These are phyloP conservation scores for Halcyon chelicuti DNA, from an alignment of 2,797 vertebrate species.

Conservation along the genomic window DNA sequence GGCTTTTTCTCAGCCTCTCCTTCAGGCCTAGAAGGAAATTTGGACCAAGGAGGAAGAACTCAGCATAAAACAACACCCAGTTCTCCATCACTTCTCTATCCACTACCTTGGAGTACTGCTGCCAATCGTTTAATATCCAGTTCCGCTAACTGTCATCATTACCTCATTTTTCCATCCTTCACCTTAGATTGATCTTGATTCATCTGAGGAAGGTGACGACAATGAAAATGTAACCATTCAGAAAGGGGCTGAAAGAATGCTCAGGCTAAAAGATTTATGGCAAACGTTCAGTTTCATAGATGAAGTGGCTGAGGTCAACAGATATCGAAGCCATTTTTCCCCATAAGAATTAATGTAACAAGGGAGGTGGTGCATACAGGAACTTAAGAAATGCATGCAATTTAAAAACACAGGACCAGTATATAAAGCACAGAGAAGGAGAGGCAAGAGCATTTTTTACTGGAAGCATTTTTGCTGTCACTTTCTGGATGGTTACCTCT, in stretches of 20 bases:
- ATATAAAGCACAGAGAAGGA: neutral
- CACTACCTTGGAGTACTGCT: neutral
- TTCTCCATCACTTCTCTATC: neutral
- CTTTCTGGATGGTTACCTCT: slow-evolving; percentile 11
- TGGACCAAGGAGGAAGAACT: neutral
- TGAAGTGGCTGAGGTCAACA: slow-evolving; percentile 56
- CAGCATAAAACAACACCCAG: neutral
- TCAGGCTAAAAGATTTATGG: slow-evolving; percentile 47
- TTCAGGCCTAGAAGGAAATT: neutral
- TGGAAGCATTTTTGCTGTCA: slow-evolving; percentile 29
- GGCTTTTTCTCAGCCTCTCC: neutral
- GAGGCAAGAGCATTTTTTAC: slow-evolving; percentile 36
- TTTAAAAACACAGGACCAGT: neutral
- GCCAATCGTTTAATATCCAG: slow-evolving; percentile 16
- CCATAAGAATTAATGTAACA: slow-evolving; percentile 48
- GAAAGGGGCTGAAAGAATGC: slow-evolving; percentile 21
- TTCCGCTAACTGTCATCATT: slow-evolving; percentile 35
- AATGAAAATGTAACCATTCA: slow-evolving; percentile 37
- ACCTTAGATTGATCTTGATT: slow-evolving; percentile 49
- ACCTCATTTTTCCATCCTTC: slow-evolving; percentile 44
- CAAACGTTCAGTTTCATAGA: neutral
- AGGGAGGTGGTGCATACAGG: slow-evolving; percentile 10
- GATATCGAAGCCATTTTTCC: slow-evolving; percentile 31
- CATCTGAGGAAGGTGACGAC: slow-evolving; percentile 46
- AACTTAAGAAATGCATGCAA: slow-evolving; percentile 6